A percentile compares a stretch with the other conserved stretches of the same genome.
Conservation (phyloP, 2,113 vertebrate species). For the Irena cyanogastra region DNA sequence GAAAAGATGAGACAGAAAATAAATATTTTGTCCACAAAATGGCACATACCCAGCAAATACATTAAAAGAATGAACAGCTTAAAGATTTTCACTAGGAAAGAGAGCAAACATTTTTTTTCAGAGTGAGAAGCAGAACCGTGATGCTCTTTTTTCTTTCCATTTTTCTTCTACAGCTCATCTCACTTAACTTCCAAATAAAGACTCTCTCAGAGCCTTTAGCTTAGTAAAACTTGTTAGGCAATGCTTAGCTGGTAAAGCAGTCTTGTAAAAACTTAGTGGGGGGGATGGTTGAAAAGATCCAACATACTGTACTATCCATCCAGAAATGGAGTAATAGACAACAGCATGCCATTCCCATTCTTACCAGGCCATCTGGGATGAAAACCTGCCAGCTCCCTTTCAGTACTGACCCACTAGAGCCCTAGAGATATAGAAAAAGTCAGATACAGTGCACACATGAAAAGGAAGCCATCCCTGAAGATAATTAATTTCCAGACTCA, state of each 20-base stretch:
- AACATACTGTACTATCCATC: not conserved
- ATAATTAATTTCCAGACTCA: not conserved
- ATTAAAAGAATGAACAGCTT: not conserved
- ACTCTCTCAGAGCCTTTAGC: not conserved
- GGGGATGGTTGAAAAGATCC: not conserved
- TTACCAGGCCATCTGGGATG: not conserved
- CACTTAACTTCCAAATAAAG: not conserved
- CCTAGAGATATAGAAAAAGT: not conserved
- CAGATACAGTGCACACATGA: not conserved
- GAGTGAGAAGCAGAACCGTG: not conserved
- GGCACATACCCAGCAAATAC: slow-evolving; percentile 16
- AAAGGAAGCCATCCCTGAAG: not conserved
- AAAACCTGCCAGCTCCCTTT: not conserved
- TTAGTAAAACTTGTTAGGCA: not conserved
- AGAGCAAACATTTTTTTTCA: not conserved
- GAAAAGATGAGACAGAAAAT: not conserved
- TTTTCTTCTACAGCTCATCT: not conserved
- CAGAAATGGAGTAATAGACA: not conserved
- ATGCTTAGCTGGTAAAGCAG: not conserved
- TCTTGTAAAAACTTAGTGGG: not conserved
- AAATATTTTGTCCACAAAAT: not conserved
- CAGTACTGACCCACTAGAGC: not conserved
- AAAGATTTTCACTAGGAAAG: slow-evolving; percentile 1
- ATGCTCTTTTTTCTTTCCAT: not conserved
- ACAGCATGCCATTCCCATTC: not conserved